Evolutionary conservation across 2,113 vertebrate species (phyloP), one percentile per base, ranked within the genome.

Genomic region (Tautogolabrus adspersus): DNA sequence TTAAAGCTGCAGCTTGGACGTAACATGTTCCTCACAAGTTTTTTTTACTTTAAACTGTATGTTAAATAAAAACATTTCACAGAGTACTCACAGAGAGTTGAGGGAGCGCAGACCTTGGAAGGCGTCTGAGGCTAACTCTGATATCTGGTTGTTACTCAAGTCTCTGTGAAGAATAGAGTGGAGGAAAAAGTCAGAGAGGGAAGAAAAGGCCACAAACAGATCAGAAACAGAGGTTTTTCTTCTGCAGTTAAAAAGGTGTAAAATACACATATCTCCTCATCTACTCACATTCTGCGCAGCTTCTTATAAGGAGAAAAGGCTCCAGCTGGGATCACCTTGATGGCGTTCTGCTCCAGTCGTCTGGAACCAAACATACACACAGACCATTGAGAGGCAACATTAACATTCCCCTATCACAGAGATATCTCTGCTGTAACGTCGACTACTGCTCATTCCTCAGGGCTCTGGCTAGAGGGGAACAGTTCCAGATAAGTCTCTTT

Each of bases 91-190:
- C 98, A 99, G 95, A 37, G 97, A 99, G 93, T 99, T 99, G 85
- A 99, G 96, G 21, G 97, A 99, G 52, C 98, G 96, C 23, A 99
- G 95, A 38, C 97, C 97, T 89, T 98, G 97, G 92, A 99, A 99
- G 65, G 98, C 95, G 75, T 99, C 97, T 12, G 98, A 93, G 58
- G 97, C 98, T 63, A 97, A 88, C 91, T 98, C 98, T 15, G 98
- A 99, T 85, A 99, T 99, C 93, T 99, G 97, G 90, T 99, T 99
- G 95, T 99, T 99, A 86, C 97, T 99, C 86, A 99, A 92, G 93
- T 99, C 98, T 87, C 98, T 99, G 92, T 69, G 93, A 92, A 72
- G 75, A 94, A 85, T 4, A 61, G 26, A 40, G 40, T 26, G 34
- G 67, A 69, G 89, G 59, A 92, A 91, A 90, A 75, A 92, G 61